phyloP scores from a whole-genome alignment of 2,113 vertebrate species.

The Taxidea taxus region DNA sequence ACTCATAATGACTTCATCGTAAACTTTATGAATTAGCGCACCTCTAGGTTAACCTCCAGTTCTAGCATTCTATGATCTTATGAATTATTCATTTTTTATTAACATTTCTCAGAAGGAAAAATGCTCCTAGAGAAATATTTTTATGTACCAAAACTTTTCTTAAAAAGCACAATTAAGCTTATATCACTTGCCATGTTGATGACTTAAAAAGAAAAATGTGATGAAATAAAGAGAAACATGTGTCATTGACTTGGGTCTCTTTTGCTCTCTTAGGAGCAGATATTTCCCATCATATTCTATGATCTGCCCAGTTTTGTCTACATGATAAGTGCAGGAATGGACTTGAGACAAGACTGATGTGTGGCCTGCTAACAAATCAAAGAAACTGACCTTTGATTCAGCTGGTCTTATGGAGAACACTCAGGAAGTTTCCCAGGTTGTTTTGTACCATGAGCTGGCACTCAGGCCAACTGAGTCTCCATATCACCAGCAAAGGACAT shows the following conservation, averaged over 20 bases:
- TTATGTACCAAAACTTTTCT: not conserved
- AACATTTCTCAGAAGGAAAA: not conserved
- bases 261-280: not conserved
- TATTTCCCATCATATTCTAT: not conserved
- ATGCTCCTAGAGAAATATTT: not conserved
- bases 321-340: not conserved
- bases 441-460: not conserved
- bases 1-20: not conserved
- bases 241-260: not conserved
- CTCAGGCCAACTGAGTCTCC: not conserved
- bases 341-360: not conserved
- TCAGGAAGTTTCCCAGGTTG: not conserved
- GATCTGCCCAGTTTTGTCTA: not conserved
- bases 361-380: not conserved
- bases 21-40: conserved; percentile 12
- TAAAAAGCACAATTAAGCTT: not conserved
- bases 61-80: not conserved
- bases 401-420: not conserved
- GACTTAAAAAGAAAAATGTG: not conserved
- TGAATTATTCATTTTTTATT: not conserved
- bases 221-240: not conserved
- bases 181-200: not conserved
- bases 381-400: not conserved
- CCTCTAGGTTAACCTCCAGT: not conserved
- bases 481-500: not conserved